Base-by-base conservation (phyloP, 2,113 vertebrate species). In the Cervus canadensis region DNA sequence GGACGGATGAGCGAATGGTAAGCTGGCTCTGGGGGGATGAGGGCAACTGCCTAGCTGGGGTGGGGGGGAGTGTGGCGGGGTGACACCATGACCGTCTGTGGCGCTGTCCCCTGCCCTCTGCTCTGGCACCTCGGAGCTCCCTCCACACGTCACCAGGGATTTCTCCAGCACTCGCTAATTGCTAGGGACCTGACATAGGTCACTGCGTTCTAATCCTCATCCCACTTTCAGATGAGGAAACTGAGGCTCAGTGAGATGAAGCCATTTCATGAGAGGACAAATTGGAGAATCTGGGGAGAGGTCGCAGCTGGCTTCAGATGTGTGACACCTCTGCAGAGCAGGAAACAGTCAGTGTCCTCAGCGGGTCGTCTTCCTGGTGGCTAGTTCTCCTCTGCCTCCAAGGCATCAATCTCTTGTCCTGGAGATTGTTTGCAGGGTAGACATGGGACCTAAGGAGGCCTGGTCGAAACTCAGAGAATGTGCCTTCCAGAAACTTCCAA, bases 401-500 rank as follows among this genome's bases (percentile, higher is more conserved):
- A 36, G 30, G 15, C 64, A 17, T 3, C 54, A 3, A 19, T 26
- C 23, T 7, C 50, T 33, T 23, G 26, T 30, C 36, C n/a, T 74
- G 45, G 10, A 2, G 0, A 33, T 4, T 16, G 25, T 93, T 90
- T 48, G 67, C 21, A 7, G 33, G 48, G 26, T 82, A 23, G 60
- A 74, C 40, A 16, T 67, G 64, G 78, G 10, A 50, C 15, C 45
- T 87, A 78, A 62, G 74, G 40, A 60, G 83, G 13, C 60, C 17
- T 28, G 21, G 36, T 26, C 3, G 43, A 84, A 33, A 71, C 62
- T 89, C 74, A 40, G 74, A 78, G 33, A 82, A 33, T 54, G 11
- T 64, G 59, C 52, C 8, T 91, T 97, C 78, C 26, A 33, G 97
- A 95, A 97, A 86, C 14, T 82, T 95, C 94, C 78, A 40, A 71